phyloP scores from a whole-genome alignment of 2,113 vertebrate genomes.

The Spheniscus mendiculus region DNA sequence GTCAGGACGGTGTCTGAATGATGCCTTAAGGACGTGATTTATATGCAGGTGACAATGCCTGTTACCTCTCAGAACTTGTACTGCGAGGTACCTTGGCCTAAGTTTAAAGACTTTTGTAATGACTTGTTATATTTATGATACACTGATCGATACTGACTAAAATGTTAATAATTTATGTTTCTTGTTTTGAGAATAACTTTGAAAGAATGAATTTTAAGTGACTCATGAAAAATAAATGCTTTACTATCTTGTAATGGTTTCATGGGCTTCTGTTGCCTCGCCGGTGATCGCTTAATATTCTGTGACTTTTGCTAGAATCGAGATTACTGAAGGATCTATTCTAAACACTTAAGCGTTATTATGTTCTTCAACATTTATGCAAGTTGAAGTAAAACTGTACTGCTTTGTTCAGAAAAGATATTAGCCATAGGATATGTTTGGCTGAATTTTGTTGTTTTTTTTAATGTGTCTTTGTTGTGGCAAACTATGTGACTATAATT shows the following conservation, averaged over 20 bases:
- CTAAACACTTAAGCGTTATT: not conserved
- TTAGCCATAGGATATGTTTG: not conserved
- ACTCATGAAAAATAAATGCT: not conserved
- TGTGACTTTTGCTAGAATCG: not conserved
- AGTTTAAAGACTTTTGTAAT: not conserved
- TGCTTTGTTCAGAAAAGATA: not conserved
- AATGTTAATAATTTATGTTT: not conserved
- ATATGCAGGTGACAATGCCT: rapidly evolving
- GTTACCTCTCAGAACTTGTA: not conserved
- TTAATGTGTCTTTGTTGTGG: not conserved
- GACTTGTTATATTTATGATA: not conserved
- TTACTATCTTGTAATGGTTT: not conserved
- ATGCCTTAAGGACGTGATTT: not conserved
- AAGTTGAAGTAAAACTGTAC: not conserved
- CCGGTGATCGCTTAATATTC: not conserved
- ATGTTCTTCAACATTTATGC: not conserved
- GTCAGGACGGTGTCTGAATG: not conserved
- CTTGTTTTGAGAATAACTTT: not conserved
- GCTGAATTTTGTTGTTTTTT: not conserved
- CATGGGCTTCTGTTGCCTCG: not conserved
- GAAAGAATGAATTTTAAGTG: not conserved
- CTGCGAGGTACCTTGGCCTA: not conserved
- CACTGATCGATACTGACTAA: not conserved
- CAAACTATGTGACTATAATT: not conserved
- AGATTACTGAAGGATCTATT: not conserved